Percentiles rank a stretch among this genome's conserved stretches.
phyloP scores from a whole-genome alignment of 2,888 invertebrate species.

The Euphydryas editha region DNA sequence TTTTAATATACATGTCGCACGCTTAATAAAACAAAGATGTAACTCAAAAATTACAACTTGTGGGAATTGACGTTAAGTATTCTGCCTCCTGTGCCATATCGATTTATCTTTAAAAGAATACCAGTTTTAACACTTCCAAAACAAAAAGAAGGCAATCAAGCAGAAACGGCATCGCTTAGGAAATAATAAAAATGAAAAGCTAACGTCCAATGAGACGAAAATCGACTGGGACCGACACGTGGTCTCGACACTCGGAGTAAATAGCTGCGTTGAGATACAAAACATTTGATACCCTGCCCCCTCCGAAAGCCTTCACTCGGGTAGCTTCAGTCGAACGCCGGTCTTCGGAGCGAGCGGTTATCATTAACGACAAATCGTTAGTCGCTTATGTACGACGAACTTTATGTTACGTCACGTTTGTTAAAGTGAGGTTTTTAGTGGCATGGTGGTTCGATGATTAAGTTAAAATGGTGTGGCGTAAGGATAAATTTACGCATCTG shows the following conservation, averaged over 20 bases:
- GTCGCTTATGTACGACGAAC: slow-evolving; percentile 48
- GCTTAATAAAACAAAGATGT: no score
- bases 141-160: slow-evolving; percentile 9
- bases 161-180: slow-evolving; percentile 56
- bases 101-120: slow-evolving; percentile 58
- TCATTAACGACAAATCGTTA: slow-evolving; percentile 23
- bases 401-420: slow-evolving; percentile 74
- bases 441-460: slow-evolving; percentile 67
- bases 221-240: slow-evolving; percentile 76
- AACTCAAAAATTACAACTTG: no score
- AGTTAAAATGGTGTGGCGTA: slow-evolving; percentile 71
- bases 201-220: slow-evolving; percentile 66
- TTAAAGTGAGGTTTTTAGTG: slow-evolving; percentile 59
- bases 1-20: no score
- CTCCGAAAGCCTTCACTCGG: slow-evolving; percentile 54
- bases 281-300: slow-evolving; percentile 71
- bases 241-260: slow-evolving; percentile 66
- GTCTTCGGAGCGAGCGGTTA: slow-evolving; percentile 59
- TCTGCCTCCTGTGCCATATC: no score
- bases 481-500: slow-evolving; percentile 65
- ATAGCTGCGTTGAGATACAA: slow-evolving; percentile 70
- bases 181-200: slow-evolving; percentile 61
- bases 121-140: slow-evolving; percentile 46
- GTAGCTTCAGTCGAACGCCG: slow-evolving; percentile 63
- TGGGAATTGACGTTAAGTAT: no score